phyloP scores from a whole-genome alignment of 2,113 vertebrate genomes.

The Rhea pennata region DNA sequence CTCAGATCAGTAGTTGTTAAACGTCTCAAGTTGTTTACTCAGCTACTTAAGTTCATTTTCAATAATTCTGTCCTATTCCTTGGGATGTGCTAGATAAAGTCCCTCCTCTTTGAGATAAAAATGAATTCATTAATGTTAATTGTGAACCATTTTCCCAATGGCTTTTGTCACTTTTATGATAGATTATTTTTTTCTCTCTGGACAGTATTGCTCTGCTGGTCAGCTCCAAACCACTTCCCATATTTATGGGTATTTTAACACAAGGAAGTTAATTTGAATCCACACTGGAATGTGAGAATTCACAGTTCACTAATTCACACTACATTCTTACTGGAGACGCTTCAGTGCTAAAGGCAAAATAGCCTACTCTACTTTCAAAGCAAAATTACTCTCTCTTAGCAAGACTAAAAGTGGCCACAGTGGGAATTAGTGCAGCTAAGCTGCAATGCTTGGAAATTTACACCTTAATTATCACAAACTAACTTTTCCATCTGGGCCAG shows the following conservation, averaged over 20 bases:
- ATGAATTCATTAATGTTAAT: background rate
- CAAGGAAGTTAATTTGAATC: background rate
- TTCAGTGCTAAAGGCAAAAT: background rate
- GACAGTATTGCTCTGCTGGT: background rate
- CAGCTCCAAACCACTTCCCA: background rate
- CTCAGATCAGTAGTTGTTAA: background rate
- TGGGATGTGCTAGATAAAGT: background rate
- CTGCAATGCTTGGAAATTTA: background rate
- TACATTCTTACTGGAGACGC: background rate
- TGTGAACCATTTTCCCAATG: background rate
- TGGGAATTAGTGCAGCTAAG: slow-evolving; percentile 13
- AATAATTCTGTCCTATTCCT: background rate
- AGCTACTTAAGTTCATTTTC: background rate
- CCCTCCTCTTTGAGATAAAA: background rate
- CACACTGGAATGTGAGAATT: background rate
- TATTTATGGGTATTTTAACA: background rate
- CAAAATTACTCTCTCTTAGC: background rate
- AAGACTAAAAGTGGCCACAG: background rate
- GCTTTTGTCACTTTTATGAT: background rate
- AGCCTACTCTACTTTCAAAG: background rate
- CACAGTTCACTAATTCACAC: background rate
- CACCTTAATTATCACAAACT: slow-evolving; percentile 41
- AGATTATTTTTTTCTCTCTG: background rate
- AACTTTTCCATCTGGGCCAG: background rate
- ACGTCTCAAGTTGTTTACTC: background rate